Evolutionary conservation across 2,113 vertebrate genomes (phyloP), one percentile per base, ranked within the genome.

Genomic region (Astatotilapia flaviijosephi): DNA sequence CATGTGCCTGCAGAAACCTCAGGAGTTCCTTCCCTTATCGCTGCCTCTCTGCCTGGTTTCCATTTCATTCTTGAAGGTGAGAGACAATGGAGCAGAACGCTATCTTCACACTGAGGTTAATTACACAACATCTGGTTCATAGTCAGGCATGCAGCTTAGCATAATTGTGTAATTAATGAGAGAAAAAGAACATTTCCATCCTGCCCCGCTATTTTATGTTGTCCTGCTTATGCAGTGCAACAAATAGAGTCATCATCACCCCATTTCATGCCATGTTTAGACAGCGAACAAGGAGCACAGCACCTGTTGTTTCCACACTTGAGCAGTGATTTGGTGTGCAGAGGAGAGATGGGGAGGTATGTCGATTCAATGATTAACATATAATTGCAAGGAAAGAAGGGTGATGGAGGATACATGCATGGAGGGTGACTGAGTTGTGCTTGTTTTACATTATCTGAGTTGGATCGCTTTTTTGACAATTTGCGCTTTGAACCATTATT

Each of bases 81-180:
- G 80, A 94, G 80, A 95, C 93, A 93, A 90, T 92, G 83, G 85
- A 79, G 82, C 89, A 87, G 84, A 90, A 89, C 86, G 21, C 73
- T 90, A 87, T 92, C 87, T 93, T 90, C 90, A 89, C 86, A 55
- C 87, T 15, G 85, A 91, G 93, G 91, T 93, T 95, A 95, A 95
- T 95, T 93, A 90, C 89, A 90, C 90, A 92, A 95, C 95, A 96
- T 94, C 95, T 95, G 95, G 80, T 93, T 89, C 84, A 87, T 77
- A 86, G 86, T 73, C 81, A 23, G 70, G 86, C 89, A 54, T 68
- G 87, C 86, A 86, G 77, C 86, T 94, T 84, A 83, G 86, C 93
- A 86, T 94, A 94, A 95, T 93, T 83, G 92, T 87, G 91, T 94
- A 93, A 95, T 92, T 89, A 93, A 94, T 65, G 90, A 94, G 88